Evolutionary conservation across 2,797 vertebrate genomes (phyloP).

Genomic region (Cuculus canorus): DNA sequence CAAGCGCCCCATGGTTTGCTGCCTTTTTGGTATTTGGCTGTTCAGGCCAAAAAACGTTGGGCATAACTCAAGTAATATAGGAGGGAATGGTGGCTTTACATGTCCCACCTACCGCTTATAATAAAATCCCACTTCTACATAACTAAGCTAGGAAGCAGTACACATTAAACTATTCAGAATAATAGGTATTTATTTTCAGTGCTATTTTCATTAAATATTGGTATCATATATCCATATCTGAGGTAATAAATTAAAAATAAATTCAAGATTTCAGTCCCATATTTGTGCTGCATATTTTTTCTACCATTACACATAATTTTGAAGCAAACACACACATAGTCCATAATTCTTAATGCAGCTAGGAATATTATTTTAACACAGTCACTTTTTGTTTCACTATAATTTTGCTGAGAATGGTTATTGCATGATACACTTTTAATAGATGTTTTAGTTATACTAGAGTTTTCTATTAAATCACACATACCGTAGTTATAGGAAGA

Average conservation of each 20-base stretch:
- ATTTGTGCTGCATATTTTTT: constrained; percentile 66
- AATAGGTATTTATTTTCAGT: constrained; percentile 73
- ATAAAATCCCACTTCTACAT: neutral
- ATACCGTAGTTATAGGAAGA: constrained; percentile 57
- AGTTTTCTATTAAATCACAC: constrained; percentile 62
- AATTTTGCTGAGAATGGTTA: constrained; percentile 68
- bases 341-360: constrained; percentile 55
- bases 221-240: constrained; percentile 67
- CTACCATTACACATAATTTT: constrained; percentile 58
- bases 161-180: constrained; percentile 62
- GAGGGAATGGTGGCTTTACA: neutral
- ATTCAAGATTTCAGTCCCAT: constrained; percentile 61
- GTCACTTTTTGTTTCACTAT: constrained; percentile 51
- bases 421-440: constrained; percentile 67
- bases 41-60: neutral
- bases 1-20: neutral
- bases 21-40: neutral
- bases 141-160: constrained; percentile 24
- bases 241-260: constrained; percentile 75
- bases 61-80: neutral
- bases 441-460: constrained; percentile 60
- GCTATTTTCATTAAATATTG: constrained; percentile 69
- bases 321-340: constrained; percentile 59
- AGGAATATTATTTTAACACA: constrained; percentile 59
- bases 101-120: rapidly evolving